A percentile compares a stretch with the other conserved stretches of the same genome.
Conservation (phyloP, 1,140 invertebrate genomes). For the Magallana ariakensis region DNA sequence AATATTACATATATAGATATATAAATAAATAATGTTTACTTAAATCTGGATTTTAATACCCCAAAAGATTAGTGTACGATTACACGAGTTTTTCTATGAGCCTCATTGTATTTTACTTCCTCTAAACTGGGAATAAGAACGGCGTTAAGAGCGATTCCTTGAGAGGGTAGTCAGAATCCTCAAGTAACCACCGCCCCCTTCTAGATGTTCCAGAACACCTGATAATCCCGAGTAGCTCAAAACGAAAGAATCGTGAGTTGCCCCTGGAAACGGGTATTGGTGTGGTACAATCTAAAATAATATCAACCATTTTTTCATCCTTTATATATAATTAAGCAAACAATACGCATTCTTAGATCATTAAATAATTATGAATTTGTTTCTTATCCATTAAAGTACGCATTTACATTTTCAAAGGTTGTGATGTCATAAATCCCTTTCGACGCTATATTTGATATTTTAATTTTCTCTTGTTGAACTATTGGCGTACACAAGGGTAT, state of each 20-base stretch:
- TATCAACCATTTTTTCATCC: no score
- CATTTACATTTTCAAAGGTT: no score
- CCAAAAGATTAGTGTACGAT: constrained; percentile 33
- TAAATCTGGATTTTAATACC: constrained; percentile 46
- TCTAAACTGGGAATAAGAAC: background rate
- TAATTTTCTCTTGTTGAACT: no score
- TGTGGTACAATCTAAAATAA: background rate
- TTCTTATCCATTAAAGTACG: no score
- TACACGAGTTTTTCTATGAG: constrained; percentile 30
- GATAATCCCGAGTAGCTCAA: background rate
- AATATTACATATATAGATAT: no score
- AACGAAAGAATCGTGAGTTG: background rate
- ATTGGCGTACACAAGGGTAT: no score
- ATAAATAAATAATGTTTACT: background rate
- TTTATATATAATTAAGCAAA: no score
- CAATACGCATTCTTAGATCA: no score
- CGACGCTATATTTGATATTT: no score
- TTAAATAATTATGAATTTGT: no score
- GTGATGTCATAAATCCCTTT: no score
- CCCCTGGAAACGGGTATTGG: background rate
- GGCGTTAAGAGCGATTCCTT: constrained; percentile 40
- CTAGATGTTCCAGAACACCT: background rate
- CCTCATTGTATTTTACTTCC: constrained; percentile 43
- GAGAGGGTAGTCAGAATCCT: constrained; percentile 39
- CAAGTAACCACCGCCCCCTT: background rate